Evolutionary conservation across 1,140 invertebrate genomes (phyloP).

Genomic region (Thaumetopoea pityocampa): DNA sequence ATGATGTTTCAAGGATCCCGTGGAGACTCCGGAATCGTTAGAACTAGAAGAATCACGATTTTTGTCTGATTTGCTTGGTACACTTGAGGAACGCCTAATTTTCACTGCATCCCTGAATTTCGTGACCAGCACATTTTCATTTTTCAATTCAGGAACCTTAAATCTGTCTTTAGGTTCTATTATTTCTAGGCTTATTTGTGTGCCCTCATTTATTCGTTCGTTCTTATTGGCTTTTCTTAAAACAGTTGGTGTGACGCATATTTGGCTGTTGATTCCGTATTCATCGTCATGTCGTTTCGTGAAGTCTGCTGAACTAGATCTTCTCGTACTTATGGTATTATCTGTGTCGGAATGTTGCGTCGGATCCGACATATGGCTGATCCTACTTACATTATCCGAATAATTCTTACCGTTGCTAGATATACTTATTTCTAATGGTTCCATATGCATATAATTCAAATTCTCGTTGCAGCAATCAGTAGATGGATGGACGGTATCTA

Average conservation of each 20-base stretch:
- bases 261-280: conserved; percentile 39
- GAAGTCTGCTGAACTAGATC: conserved; percentile 71
- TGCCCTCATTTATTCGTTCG: conserved; percentile 52
- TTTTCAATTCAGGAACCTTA: conserved; percentile 52
- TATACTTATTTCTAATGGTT: conserved; percentile 50
- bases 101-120: conserved; percentile 78
- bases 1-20: conserved; percentile 80
- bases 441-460: conserved; percentile 63
- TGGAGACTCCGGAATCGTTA: conserved; percentile 89
- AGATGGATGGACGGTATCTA: conserved; percentile 52
- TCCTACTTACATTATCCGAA: conserved; percentile 62
- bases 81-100: conserved; percentile 86
- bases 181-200: conserved; percentile 28
- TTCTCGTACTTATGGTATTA: conserved; percentile 52
- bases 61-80: conserved; percentile 85
- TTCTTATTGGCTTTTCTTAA: conserved; percentile 50
- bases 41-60: conserved; percentile 90
- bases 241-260: conserved; percentile 61
- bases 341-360: conserved; percentile 59
- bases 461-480: conserved; percentile 59
- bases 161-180: conserved; percentile 39
- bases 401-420: conserved; percentile 56
- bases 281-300: conserved; percentile 65
- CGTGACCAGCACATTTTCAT: conserved; percentile 52
- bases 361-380: conserved; percentile 62